Percentiles rank a stretch among this genome's conserved stretches.
These are phyloP conservation scores for Acleris cristana DNA, from an alignment of 2,888 invertebrate genomes.

Conservation along the genomic window DNA sequence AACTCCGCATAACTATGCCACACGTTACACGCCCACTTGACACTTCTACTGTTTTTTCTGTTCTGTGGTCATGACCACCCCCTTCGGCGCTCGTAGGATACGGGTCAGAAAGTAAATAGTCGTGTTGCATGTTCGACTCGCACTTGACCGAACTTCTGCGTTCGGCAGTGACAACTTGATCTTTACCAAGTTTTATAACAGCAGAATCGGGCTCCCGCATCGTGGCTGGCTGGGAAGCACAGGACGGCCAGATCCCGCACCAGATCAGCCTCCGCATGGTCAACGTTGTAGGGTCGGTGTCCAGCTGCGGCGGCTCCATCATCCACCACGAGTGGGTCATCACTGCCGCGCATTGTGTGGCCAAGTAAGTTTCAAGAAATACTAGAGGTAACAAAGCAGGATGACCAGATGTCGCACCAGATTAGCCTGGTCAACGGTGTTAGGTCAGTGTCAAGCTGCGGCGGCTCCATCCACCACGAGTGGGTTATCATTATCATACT, in stretches of 20 bases:
- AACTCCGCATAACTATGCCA: too few relatives aligned
- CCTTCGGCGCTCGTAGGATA: too few relatives aligned
- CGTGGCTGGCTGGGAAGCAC: constrained; percentile 59
- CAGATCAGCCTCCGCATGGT: constrained; percentile 60
- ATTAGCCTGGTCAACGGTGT: constrained; percentile 48
- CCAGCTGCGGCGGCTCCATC: constrained; percentile 59
- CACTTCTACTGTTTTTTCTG: too few relatives aligned
- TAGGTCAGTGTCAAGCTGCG: constrained; percentile 56
- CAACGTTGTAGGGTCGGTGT: constrained; percentile 46
- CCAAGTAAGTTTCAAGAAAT: constrained; percentile 53
- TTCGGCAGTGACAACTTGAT: too few relatives aligned
- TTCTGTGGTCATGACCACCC: too few relatives aligned
- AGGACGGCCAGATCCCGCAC: constrained; percentile 58
- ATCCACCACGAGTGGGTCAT: constrained; percentile 59
- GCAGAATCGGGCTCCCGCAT: constrained; percentile 43
- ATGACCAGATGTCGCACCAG: constrained; percentile 61
- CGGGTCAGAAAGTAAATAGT: too few relatives aligned
- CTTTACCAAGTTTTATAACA: not conserved
- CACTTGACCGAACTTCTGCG: too few relatives aligned
- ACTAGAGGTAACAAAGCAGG: constrained; percentile 1
- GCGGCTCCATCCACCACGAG: constrained; percentile 56
- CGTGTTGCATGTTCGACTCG: too few relatives aligned
- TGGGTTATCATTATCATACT: constrained; percentile 63
- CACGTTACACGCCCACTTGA: too few relatives aligned
- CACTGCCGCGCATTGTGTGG: constrained; percentile 60